Base-by-base conservation (phyloP, 2,888 invertebrate genomes). In the Crocallis elinguaria region DNA sequence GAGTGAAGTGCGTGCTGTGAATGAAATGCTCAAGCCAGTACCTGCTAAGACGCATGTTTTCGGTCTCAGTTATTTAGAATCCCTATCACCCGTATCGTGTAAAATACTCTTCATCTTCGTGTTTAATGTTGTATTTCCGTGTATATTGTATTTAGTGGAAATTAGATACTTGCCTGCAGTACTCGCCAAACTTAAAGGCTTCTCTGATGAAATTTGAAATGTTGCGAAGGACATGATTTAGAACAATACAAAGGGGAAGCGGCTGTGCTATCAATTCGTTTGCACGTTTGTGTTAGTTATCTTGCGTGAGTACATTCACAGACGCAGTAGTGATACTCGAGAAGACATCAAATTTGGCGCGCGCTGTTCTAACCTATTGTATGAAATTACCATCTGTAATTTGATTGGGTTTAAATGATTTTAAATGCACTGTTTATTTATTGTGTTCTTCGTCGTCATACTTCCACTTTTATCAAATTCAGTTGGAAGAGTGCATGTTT, bases 11-110 rank as follows among this genome's bases (percentile, higher is more conserved):
- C 7, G 3, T 1, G 9, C 23, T 12, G 16, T 36, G 21, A 11
- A 23, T 48, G 33, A 27, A 29, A 32, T 38, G 43, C 38, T 51
- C 51, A 44, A 51, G 25, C 37, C 37, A 14, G 19, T 32, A 43
- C 9, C 36, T 36, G 38, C 30, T 14, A 27, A 23, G 21, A 37
- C 16, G 36, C 27, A 12, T 33, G 13, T 27, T 43, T 32, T 35
- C 16, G 11, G 44, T 44, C 36, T 36, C 45, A 45, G 45, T 39
- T 39, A 33, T 51, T 32, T 42, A 27, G 8, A 27, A 27, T 23
- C 19, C 38, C 12, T 25, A 7, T 35, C 12, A 13, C 38, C 14
- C 25, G 25, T 7, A 23, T 33, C 13, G 33, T 51, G 51, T 39
- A 43, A 38, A 25, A 44, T 25, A 25, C 23, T 27, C 19, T 30